Evolutionary conservation across 1,140 invertebrate species (phyloP), one percentile per base, ranked within the genome.

Genomic region (Paracyclopina nana): DNA sequence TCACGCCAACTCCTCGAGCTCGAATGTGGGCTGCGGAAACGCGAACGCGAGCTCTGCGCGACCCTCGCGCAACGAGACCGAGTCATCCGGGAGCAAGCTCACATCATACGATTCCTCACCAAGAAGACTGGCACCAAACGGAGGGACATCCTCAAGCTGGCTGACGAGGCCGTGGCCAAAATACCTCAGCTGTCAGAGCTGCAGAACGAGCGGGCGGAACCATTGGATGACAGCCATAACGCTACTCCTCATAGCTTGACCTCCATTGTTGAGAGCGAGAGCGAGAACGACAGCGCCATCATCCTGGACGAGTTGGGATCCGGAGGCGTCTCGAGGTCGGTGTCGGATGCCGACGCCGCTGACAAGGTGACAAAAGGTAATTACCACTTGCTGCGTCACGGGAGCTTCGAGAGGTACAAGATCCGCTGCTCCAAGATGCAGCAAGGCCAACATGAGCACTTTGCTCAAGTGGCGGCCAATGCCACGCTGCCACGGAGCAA

Each of bases 241-340:
- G 14, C 24, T 12, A 28, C 22, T 24, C 16, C 16, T 6, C 25
- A 25, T 16, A 28, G 25, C n/a, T 48, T 14, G 14, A 28, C 27
- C 2, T 14, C 27, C 2, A 16, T 16, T 6, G 30, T 28, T 22
- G 25, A 28, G 2, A 29, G 28, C 8, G 45, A 48, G 28, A 22
- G 30, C 27, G 45, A 48, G 14, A 48, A 28, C 28, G 45, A 48
- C n/a, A 25, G 20, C 22, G 45, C 45, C 25, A 48, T 48, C 45
- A 48, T 48, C 16, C 24, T 48, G 25, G 45, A 48, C 25, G 45
- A 48, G n/a, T 8, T 38, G 34, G 34, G 34, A 16, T 38, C 34
- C n/a, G 20, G 20, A 38, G n/a, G n/a, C n/a, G 34, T 20, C 20
- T 38, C 34, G 34, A n/a, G n/a, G n/a, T 38, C 34, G 34, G 14